These are phyloP conservation scores for Drosophila erecta DNA, from an alignment of 1,140 invertebrate genomes.

Conservation along the genomic window DNA sequence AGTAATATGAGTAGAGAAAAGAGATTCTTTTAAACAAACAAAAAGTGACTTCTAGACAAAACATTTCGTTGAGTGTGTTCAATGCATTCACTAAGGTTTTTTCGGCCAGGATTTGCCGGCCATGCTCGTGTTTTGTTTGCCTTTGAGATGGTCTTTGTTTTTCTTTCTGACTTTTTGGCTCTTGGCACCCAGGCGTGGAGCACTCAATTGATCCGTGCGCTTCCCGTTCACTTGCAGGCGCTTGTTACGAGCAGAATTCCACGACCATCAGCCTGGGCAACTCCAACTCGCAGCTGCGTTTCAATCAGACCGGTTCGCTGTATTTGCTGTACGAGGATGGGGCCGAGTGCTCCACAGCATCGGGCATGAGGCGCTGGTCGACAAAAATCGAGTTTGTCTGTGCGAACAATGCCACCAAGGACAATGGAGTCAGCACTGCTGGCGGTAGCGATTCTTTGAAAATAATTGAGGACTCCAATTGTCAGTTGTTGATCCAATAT, in stretches of 20 bases:
- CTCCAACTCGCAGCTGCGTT: slow-evolving; percentile 85
- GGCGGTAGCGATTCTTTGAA: slow-evolving; percentile 57
- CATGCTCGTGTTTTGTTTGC: slow-evolving; percentile 28
- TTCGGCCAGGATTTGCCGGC: slow-evolving; percentile 7
- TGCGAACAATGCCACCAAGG: slow-evolving; percentile 75
- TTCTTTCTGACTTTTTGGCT: slow-evolving; percentile 32
- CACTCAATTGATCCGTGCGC: slow-evolving; percentile 39
- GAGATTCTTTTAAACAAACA: not conserved
- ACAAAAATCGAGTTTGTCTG: slow-evolving; percentile 86
- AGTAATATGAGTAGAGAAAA: not conserved
- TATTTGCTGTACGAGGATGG: slow-evolving; percentile 86
- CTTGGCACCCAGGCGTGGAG: slow-evolving; percentile 25
- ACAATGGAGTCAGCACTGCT: slow-evolving; percentile 41
- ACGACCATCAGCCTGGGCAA: slow-evolving; percentile 83
- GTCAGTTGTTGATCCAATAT: slow-evolving; percentile 85
- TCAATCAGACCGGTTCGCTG: slow-evolving; percentile 85
- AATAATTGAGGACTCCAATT: slow-evolving; percentile 85
- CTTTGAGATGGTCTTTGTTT: slow-evolving; percentile 25
- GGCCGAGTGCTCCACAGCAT: slow-evolving; percentile 66
- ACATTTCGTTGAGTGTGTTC: slow-evolving; percentile 6
- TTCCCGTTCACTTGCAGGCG: slow-evolving; percentile 67
- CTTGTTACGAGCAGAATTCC: slow-evolving; percentile 65
- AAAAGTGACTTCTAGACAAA: not conserved
- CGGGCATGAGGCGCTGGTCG: slow-evolving; percentile 70
- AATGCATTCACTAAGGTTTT: slow-evolving; percentile 11